phyloP scores from a whole-genome alignment of 2,113 vertebrate species.

The Lathamus discolor region DNA sequence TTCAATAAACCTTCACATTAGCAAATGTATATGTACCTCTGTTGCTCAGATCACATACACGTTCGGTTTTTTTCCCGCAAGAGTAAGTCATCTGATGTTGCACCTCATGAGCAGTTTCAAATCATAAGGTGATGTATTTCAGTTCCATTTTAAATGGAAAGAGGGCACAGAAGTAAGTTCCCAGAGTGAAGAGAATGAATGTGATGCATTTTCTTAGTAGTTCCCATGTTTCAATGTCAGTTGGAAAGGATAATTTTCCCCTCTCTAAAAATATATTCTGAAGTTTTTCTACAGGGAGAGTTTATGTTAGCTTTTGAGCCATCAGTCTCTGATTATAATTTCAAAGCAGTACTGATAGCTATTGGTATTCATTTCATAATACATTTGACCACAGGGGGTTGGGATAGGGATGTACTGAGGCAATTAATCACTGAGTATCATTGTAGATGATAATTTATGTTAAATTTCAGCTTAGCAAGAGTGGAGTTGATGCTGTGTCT shows the following conservation, averaged over 20 bases:
- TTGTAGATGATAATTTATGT: not conserved
- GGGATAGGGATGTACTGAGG: not conserved
- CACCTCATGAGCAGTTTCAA: not conserved
- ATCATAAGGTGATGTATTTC: not conserved
- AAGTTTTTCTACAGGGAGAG: not conserved
- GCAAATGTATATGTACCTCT: not conserved
- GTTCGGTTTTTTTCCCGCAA: not conserved
- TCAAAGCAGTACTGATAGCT: slow-evolving; percentile 45
- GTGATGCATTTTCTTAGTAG: not conserved
- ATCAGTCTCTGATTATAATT: slow-evolving; percentile 40
- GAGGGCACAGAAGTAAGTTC: not conserved
- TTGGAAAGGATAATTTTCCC: not conserved
- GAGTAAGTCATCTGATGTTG: not conserved
- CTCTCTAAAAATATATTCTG: not conserved
- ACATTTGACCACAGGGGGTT: slow-evolving; percentile 26
- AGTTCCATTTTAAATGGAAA: not conserved
- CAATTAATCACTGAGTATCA: not conserved
- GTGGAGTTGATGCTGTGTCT: not conserved
- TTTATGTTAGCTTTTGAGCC: slow-evolving; percentile 11
- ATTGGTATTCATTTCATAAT: not conserved
- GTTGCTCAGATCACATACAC: not conserved
- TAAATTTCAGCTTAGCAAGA: not conserved
- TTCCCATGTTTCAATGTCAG: not conserved
- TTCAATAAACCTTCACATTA: not conserved
- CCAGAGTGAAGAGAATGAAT: not conserved